A percentile compares a stretch with the other conserved stretches of the same genome.
These are phyloP conservation scores for Congeria kusceri DNA, from an alignment of 2,888 invertebrate genomes.

Conservation along the genomic window DNA sequence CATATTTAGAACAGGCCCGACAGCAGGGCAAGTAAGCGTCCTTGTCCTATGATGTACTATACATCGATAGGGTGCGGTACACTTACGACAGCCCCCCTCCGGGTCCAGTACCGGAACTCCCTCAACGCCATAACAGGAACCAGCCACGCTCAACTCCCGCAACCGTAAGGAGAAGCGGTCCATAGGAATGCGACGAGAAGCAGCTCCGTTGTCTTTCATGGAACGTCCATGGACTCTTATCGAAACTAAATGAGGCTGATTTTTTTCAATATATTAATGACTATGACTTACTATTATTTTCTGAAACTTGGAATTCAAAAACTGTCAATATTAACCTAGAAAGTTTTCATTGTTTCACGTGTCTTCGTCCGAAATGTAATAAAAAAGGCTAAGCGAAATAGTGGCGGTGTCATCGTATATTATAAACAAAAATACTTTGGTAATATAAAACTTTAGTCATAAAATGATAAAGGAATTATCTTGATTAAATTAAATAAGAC, in stretches of 20 bases:
- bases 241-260: slow-evolving; percentile 5
- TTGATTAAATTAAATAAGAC: not conserved
- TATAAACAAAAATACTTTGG: slow-evolving; percentile 1
- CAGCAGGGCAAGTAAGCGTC: not conserved
- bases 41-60: slow-evolving; percentile 1
- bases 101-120: slow-evolving; percentile 6
- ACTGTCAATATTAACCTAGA: not conserved
- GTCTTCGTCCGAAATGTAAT: not conserved
- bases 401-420: not conserved
- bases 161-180: slow-evolving; percentile 4
- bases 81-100: slow-evolving; percentile 4
- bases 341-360: not conserved
- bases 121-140: slow-evolving; percentile 8
- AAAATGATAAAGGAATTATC: not conserved
- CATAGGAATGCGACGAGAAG: slow-evolving; percentile 5
- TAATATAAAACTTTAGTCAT: not conserved
- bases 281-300: slow-evolving; percentile 5
- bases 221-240: slow-evolving; percentile 1
- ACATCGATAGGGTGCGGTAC: slow-evolving; percentile 60
- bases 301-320: slow-evolving; percentile 14
- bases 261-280: not conserved
- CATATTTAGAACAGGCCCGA: slow-evolving; percentile 2
- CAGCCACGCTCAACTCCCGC: not conserved
- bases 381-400: not conserved
- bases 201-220: not conserved